These are phyloP conservation scores for Parnassius smintheus DNA, from an alignment of 2,888 invertebrate genomes.

Conservation along the genomic window DNA sequence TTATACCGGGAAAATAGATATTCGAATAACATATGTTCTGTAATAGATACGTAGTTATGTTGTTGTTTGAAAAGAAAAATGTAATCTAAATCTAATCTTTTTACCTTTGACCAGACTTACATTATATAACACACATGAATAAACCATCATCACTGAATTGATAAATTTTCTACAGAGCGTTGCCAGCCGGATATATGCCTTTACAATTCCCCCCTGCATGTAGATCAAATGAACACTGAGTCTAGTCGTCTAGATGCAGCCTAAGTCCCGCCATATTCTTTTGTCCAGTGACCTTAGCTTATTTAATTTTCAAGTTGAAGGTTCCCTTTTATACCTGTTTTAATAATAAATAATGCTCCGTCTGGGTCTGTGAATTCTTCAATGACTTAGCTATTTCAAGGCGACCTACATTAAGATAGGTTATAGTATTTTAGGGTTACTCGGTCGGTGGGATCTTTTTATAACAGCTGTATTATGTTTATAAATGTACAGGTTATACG, in stretches of 20 bases:
- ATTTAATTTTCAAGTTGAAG: slow-evolving; percentile 74
- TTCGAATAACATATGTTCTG: too few relatives aligned
- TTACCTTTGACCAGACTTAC: too few relatives aligned
- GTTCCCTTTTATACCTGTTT: slow-evolving; percentile 58
- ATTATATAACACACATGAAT: too few relatives aligned
- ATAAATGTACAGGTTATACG: slow-evolving; percentile 38
- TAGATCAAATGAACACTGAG: slow-evolving; percentile 46
- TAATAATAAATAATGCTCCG: slow-evolving; percentile 53
- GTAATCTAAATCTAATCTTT: too few relatives aligned
- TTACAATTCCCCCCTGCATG: slow-evolving; percentile 47
- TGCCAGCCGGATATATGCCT: slow-evolving; percentile 39
- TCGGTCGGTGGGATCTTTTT: slow-evolving; percentile 51
- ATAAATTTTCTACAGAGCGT: slow-evolving; percentile 24
- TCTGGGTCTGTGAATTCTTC: slow-evolving; percentile 60
- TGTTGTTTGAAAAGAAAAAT: too few relatives aligned
- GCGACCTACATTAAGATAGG: slow-evolving; percentile 73
- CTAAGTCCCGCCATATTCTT: slow-evolving; percentile 45
- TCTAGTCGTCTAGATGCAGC: slow-evolving; percentile 71
- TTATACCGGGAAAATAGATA: too few relatives aligned
- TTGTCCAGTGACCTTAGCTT: slow-evolving; percentile 71
- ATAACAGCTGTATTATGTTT: slow-evolving; percentile 56
- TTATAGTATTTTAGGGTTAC: slow-evolving; percentile 61
- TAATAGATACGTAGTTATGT: too few relatives aligned
- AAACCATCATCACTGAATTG: slow-evolving; percentile 16
- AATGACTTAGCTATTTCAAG: slow-evolving; percentile 65